Evolutionary conservation across 2,888 invertebrate species (phyloP), one percentile per base, ranked within the genome.

Genomic region (Drosophila neotestacea): DNA sequence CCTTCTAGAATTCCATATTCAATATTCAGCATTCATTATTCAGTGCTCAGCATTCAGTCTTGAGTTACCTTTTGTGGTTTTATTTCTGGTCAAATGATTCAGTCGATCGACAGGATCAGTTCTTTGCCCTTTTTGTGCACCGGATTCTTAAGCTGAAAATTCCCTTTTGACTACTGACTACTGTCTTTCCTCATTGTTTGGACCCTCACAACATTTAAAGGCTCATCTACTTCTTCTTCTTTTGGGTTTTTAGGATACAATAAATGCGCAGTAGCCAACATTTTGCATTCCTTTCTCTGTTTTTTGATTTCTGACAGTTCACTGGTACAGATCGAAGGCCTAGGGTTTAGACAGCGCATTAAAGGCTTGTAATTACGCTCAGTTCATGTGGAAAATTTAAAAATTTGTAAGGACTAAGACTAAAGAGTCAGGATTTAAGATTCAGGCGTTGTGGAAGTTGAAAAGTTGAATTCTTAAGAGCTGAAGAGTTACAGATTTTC

Each of bases 61-160:
- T 36, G 51, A 22, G 48, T 65, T 62, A 48, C 71, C 60, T 85
- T 79, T 89, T 88, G 89, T 84, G 88, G 88, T 90, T 88, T 90
- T 74, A 81, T 90, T 87, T 89, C 89, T 88, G 89, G 90, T 88
- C 89, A 88, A 81, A 90, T 90, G 82, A 87, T 73, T 82, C 66
- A 73, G 55, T 76, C 77, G 79, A 88, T 88, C 86, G 64, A 73
- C 78, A 82, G 83, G 83, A 81, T 81, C 73, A 47, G 56, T 62
- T 78, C 47, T 47, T 48, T 56, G 74, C 52, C 80, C 61, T 77
- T 76, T 88, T 85, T 44, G 11, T 39, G 44, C 44, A 44, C 5
- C 39, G 42, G 32, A 34, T 55, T 56, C 36, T 71, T 85, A 85
- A 89, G 73, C 88, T 72, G 89, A 87, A 85, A 81, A 79, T 79